These are phyloP conservation scores for Stomatorhinus ivindoensis DNA, from an alignment of 2,113 vertebrate genomes.

Conservation along the genomic window DNA sequence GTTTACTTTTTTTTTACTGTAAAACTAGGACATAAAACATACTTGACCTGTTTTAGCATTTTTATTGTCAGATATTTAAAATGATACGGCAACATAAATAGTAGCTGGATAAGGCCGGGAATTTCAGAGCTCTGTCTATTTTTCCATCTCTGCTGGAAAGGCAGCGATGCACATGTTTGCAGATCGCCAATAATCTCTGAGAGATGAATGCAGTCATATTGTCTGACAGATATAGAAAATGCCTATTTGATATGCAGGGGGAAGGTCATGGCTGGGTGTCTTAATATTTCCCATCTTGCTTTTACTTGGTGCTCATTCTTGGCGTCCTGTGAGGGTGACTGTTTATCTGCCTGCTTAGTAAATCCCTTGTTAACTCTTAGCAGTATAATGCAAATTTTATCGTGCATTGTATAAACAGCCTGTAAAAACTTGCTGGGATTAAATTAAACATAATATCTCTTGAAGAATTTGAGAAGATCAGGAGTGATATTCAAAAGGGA, in stretches of 20 bases:
- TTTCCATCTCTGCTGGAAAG: not conserved
- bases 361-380: slow-evolving; percentile 48
- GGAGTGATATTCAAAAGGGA: slow-evolving; percentile 22
- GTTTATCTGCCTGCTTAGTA: slow-evolving; percentile 47
- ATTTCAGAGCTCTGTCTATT: slow-evolving; percentile 31
- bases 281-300: slow-evolving; percentile 56
- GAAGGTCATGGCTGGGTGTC: slow-evolving; percentile 3
- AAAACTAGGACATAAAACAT: not conserved
- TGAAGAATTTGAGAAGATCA: slow-evolving; percentile 38
- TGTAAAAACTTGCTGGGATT: slow-evolving; percentile 47
- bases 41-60: not conserved
- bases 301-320: slow-evolving; percentile 58
- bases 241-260: not conserved
- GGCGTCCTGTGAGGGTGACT: not conserved
- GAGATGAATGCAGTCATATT: slow-evolving; percentile 41
- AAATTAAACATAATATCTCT: slow-evolving; percentile 46
- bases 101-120: slow-evolving; percentile 27
- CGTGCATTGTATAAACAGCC: slow-evolving; percentile 25
- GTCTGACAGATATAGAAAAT: slow-evolving; percentile 14
- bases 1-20: not conserved
- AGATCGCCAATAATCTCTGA: slow-evolving; percentile 25
- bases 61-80: not conserved
- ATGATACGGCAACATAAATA: not conserved
- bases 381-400: slow-evolving; percentile 36
- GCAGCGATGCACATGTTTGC: slow-evolving; percentile 43